phyloP scores from a whole-genome alignment of 2,113 vertebrate genomes.

The Ciconia boyciana region DNA sequence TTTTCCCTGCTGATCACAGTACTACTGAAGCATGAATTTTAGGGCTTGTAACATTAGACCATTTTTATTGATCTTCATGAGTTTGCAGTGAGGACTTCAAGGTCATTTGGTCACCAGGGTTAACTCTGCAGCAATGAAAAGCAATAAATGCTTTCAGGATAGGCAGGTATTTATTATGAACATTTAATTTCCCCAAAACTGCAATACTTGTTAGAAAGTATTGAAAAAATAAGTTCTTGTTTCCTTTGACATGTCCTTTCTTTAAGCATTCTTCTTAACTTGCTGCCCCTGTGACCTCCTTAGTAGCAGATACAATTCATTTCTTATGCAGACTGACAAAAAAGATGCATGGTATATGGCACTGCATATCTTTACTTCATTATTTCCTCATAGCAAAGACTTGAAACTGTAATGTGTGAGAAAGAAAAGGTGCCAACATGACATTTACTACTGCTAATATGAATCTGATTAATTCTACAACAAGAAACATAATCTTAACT shows the following conservation, averaged over 20 bases:
- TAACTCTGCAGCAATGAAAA: conserved; percentile 38
- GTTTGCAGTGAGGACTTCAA: conserved; percentile 10
- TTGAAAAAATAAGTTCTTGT: conserved; percentile 64
- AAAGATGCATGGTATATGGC: conserved; percentile 88
- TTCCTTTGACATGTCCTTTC: conserved; percentile 78
- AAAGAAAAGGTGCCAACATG: conserved; percentile 88
- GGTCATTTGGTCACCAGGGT: conserved; percentile 29
- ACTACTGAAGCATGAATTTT: not conserved
- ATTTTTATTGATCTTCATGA: conserved; percentile 25
- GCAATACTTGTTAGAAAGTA: conserved; percentile 57
- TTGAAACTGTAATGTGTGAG: conserved; percentile 84
- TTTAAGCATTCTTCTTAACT: conserved; percentile 75
- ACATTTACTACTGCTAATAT: conserved; percentile 91
- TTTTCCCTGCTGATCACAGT: not conserved
- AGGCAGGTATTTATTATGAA: not conserved
- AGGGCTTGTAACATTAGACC: conserved; percentile 15
- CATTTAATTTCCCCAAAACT: conserved; percentile 53
- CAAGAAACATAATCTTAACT: conserved; percentile 82
- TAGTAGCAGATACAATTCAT: conserved; percentile 89
- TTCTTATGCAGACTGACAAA: conserved; percentile 93
- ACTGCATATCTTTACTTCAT: conserved; percentile 94
- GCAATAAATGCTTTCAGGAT: not conserved
- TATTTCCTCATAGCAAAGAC: conserved; percentile 84
- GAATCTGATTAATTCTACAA: conserved; percentile 89
- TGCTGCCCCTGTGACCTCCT: conserved; percentile 79